Conservation (phyloP, 2,797 vertebrate genomes). For the Hipposideros larvatus region DNA sequence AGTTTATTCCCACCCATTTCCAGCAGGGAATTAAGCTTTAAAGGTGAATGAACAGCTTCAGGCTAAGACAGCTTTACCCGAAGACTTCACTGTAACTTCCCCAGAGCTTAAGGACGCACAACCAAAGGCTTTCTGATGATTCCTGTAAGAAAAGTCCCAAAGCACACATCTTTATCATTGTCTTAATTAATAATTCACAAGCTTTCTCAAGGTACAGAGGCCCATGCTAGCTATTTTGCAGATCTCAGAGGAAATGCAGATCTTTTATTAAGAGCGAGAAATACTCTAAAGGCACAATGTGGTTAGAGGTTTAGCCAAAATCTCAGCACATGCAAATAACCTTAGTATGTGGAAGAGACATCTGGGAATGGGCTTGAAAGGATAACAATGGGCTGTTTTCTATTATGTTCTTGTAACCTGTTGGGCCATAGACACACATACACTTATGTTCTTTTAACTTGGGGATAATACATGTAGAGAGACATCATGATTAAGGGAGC, state of each 20-base stretch:
- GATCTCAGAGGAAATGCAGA: constrained; percentile 36
- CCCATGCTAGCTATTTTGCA: not conserved
- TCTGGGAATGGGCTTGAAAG: constrained; percentile 45
- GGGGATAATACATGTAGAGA: constrained; percentile 5
- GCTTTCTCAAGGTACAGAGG: constrained; percentile 14
- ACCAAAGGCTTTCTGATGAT: not conserved
- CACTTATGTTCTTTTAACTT: not conserved
- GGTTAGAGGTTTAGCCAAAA: constrained; percentile 42
- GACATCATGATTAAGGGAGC: not conserved
- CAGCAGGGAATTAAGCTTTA: not conserved
- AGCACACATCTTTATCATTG: constrained; percentile 26
- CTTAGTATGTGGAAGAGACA: constrained; percentile 36
- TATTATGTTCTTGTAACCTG: constrained; percentile 60
- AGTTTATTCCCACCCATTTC: not conserved
- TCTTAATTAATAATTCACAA: constrained; percentile 56
- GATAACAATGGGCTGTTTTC: constrained; percentile 51
- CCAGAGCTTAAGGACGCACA: not conserved
- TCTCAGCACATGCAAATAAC: constrained; percentile 58
- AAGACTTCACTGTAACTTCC: not conserved
- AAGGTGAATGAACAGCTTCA: not conserved
- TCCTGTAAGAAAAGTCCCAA: constrained; percentile 26
- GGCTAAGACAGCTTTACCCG: not conserved
- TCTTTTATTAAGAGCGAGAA: constrained; percentile 59
- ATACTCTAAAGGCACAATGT: not conserved
- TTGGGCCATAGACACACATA: not conserved